Percentiles rank a stretch among this genome's conserved stretches.
Conservation (phyloP, 2,113 vertebrate species). For the Neotoma lepida region DNA sequence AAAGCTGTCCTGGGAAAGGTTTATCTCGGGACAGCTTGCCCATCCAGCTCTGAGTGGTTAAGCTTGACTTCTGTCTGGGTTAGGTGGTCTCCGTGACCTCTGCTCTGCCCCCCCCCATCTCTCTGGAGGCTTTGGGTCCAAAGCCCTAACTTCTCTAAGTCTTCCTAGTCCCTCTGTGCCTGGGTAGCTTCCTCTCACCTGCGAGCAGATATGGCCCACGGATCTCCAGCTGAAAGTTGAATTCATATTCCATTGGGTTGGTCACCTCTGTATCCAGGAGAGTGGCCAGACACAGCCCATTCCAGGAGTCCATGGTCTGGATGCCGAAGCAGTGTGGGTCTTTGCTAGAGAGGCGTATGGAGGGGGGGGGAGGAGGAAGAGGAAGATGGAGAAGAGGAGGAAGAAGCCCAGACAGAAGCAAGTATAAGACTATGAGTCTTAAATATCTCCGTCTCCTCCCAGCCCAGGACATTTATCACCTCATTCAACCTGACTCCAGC, state of each 20-base stretch:
- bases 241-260: slow-evolving; percentile 95
- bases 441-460: neutral
- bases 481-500: neutral
- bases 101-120: neutral
- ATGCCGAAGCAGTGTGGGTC: slow-evolving; percentile 81
- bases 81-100: no score
- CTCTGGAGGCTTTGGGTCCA: neutral
- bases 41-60: neutral
- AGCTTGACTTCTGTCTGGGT: neutral
- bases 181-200: slow-evolving; percentile 84
- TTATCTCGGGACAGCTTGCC: neutral
- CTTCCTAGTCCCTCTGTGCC: neutral
- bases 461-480: no score
- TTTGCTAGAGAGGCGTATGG: slow-evolving; percentile 65
- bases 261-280: slow-evolving; percentile 90
- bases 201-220: slow-evolving; percentile 93
- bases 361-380: neutral
- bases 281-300: slow-evolving; percentile 87
- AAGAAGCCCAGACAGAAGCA: neutral
- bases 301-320: slow-evolving; percentile 80
- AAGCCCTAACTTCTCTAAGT: neutral
- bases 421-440: neutral
- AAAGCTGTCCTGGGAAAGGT: neutral
- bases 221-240: slow-evolving; percentile 97
- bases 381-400: neutral